Percentiles rank a stretch among this genome's conserved stretches.
Conservation (phyloP, 2,888 invertebrate genomes). For the Hydrotaea cyrtoneurina region DNA sequence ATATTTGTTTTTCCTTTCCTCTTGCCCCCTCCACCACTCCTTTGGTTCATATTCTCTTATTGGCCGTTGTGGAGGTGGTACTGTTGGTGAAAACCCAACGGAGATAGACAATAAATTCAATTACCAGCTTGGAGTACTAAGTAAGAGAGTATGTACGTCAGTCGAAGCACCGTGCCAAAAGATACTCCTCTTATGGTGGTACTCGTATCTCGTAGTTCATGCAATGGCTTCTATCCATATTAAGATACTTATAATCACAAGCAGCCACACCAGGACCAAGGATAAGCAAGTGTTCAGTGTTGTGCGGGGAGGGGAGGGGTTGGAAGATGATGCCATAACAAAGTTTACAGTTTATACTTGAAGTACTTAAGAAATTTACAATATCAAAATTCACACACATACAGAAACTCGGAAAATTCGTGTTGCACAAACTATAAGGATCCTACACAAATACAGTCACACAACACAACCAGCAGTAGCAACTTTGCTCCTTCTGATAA, state of each 20-base stretch:
- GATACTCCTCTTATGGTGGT: constrained; percentile 4
- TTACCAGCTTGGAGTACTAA: constrained; percentile 57
- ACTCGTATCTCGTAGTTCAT: not conserved
- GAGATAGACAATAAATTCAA: constrained; percentile 67
- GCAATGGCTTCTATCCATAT: not conserved
- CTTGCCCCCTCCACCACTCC: not conserved
- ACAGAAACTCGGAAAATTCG: not conserved
- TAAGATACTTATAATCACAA: constrained; percentile 42
- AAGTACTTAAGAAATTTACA: constrained; percentile 60
- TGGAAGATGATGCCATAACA: constrained; percentile 39
- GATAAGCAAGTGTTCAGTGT: not conserved
- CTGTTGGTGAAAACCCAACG: constrained; percentile 51
- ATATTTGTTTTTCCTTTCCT: constrained; percentile 24
- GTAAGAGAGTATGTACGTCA: not conserved
- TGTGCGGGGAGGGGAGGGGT: not conserved
- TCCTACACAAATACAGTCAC: not conserved
- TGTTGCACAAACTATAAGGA: constrained; percentile 33
- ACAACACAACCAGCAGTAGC: not conserved
- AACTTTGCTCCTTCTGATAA: not conserved
- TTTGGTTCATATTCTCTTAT: too few relatives aligned
- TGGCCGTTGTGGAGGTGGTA: too few relatives aligned
- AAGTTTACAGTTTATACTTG: constrained; percentile 55
- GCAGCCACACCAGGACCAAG: not conserved
- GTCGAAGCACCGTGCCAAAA: constrained; percentile 10
- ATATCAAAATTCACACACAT: constrained; percentile 35